Percentiles rank a stretch among this genome's conserved stretches.
Evolutionary conservation across 2,113 vertebrate species (phyloP).

Genomic region (Cariama cristata): DNA sequence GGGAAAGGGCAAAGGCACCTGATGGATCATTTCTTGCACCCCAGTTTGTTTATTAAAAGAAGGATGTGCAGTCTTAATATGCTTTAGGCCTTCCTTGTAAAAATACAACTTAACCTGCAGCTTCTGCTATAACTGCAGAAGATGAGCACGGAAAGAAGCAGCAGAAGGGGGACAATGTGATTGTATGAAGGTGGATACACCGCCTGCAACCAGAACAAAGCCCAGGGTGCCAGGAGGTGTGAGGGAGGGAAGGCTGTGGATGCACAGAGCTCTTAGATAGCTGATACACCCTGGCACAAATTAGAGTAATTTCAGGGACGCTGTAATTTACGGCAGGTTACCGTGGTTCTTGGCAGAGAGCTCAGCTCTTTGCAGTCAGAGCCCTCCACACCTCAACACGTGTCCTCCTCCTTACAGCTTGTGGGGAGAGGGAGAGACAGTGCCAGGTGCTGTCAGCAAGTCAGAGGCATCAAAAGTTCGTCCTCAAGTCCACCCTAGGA

Average conservation of each 20-base stretch:
- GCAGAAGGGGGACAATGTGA: fast-evolving
- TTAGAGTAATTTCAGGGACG: neutral
- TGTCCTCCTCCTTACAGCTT: neutral
- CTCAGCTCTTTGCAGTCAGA: neutral
- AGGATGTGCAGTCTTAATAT: neutral
- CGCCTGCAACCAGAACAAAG: neutral
- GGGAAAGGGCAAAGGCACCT: fast-evolving
- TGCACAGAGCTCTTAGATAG: neutral
- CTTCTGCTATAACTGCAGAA: neutral
- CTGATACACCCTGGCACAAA: neutral
- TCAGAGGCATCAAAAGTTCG: neutral
- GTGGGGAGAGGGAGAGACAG: fast-evolving
- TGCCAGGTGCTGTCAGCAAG: constrained; percentile 17
- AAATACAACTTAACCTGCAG: neutral
- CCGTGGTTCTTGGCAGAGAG: neutral
- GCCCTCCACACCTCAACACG: neutral
- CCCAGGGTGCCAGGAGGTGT: fast-evolving
- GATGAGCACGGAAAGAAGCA: neutral
- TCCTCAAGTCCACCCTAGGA: neutral
- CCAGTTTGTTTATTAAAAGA: neutral
- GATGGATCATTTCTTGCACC: neutral
- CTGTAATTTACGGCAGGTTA: neutral
- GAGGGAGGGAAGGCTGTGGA: neutral
- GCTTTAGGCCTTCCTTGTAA: neutral
- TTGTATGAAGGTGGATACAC: fast-evolving